A percentile compares a stretch with the other conserved stretches of the same genome.
Evolutionary conservation across 2,888 invertebrate genomes (phyloP).

Genomic region (Metellina segmentata): DNA sequence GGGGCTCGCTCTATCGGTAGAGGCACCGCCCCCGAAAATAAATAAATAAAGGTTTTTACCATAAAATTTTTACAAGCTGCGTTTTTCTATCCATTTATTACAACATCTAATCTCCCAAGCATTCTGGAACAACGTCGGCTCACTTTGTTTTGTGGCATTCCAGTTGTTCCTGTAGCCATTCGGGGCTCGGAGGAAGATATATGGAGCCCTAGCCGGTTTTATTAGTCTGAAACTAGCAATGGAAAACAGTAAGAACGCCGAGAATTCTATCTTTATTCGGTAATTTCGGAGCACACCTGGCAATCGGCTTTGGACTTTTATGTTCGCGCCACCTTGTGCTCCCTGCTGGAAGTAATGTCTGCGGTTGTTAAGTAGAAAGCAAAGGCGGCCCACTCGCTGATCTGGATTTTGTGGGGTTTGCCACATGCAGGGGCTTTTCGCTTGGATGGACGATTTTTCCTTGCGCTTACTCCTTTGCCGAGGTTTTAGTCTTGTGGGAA

Average conservation of each 20-base stretch:
- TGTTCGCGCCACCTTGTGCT: constrained; percentile 75
- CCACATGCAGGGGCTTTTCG: constrained; percentile 18
- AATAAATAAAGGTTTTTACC: constrained; percentile 58
- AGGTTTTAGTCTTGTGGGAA: too few relatives aligned
- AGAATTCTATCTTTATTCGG: constrained; percentile 76
- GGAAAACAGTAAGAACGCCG: constrained; percentile 74
- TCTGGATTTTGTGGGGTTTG: constrained; percentile 37
- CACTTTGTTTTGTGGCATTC: constrained; percentile 76
- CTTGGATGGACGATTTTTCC: constrained; percentile 18
- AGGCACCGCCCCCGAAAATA: neutral
- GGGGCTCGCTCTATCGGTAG: neutral
- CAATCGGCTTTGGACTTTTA: constrained; percentile 76
- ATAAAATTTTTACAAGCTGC: constrained; percentile 75
- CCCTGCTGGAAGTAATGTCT: constrained; percentile 76
- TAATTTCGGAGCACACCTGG: constrained; percentile 74
- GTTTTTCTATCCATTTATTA: constrained; percentile 74
- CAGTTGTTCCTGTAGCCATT: constrained; percentile 64
- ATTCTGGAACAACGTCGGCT: constrained; percentile 58
- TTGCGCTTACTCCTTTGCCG: neutral
- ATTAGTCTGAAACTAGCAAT: constrained; percentile 75
- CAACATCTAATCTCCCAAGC: constrained; percentile 69
- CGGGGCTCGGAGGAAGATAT: constrained; percentile 56
- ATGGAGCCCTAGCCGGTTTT: constrained; percentile 72
- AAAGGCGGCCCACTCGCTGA: constrained; percentile 75
- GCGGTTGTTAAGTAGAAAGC: constrained; percentile 76